Base-by-base conservation (phyloP, 2,888 invertebrate genomes). In the Patella ulyssiponensis region DNA sequence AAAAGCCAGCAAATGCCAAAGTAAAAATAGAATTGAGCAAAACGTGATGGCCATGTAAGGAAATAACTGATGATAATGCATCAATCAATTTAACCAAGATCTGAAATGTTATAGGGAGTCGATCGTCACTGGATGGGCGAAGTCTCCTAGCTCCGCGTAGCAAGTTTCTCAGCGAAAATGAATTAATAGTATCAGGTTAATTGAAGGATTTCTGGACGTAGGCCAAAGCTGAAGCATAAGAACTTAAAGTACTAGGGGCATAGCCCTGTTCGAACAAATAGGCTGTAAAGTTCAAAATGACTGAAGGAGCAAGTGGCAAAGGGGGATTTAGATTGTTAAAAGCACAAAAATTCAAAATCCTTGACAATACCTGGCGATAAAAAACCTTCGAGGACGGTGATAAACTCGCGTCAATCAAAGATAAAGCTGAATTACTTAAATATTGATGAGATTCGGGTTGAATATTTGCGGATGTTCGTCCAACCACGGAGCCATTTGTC, bases 201-300 rank as follows among this genome's bases (percentile, higher is more conserved):
- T 23, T 23, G 12, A 58, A 58, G 7, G 58, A 58, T 20, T 58
- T 58, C 20, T 58, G 58, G 0, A 58, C 58, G 20, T n/a, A 58
- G 17, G 14, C 20, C 14, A 58, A 20, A 58, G 20, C 58, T 17
- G 58, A 58, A n/a, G 58, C 58, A 58, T 58, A 20, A 14, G n/a
- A n/a, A 58, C n/a, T 20, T n/a, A 58, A n/a, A 58, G 58, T 58
- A 17, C 58, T 58, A 58, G 58, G 58, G 7, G 58, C 58, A 58
- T n/a, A 58, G 17, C 58, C 58, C 7, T 17, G 20, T 58, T 58
- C 58, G 20, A 58, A 58, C 17, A 58, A 58, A 14, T 58, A 20
- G 7, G 58, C 58, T 17, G n/a, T 7, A 58, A 58, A 58, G 20
- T 58, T 17, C 33, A 33, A 33, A 33, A 33, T 33, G 33, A 33